Evolutionary conservation across 2,113 vertebrate genomes (phyloP), one percentile per base, ranked within the genome.

Genomic region (Hypocryptadius cinnamomeus): DNA sequence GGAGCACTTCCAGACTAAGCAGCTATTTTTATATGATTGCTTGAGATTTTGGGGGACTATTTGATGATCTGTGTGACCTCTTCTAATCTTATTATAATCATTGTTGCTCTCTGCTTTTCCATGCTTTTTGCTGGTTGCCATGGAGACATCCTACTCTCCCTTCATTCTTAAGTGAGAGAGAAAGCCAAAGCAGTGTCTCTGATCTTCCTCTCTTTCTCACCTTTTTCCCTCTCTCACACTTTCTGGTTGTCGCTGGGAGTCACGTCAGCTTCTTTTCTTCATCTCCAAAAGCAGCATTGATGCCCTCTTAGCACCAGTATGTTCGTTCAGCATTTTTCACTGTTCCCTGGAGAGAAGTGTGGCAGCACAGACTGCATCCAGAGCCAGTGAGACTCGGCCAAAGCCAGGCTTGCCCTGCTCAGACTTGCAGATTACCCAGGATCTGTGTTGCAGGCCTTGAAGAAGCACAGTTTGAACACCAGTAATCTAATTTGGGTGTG

Each of bases 1-100:
- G 1, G 60, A 80, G 14, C 0, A 0, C 21, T 92, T 85, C 33
- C 44, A 78, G 69, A 47, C 60, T 31, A 84, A 86, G 72, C 3
- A 2, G 44, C 68, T 88, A 31, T 88, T 88, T 73, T 93, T 73
- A 78, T 8, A 3, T 60, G 60, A 74, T 93, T 90, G 64, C 44
- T 64, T 63, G 47, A 94, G 65, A 83, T 95, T 94, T 93, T 50
- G 77, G 82, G 93, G 79, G 69, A 56, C 90, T 92, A 44, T 74
- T 73, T 93, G 83, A 78, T 51, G 76, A 93, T 95, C 79, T 78
- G 4, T 92, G 76, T 95, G 95, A 96, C 93, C 93, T 94, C 83
- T 95, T 93, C 79, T 95, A 92, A 94, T 96, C 93, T 88, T 96
- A 93, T 88, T 93, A 90, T 88, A 94, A 88, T 96, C 79, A 47